These are phyloP conservation scores for Zaprionus ghesquierei DNA, from an alignment of 1,140 invertebrate genomes.

Conservation along the genomic window DNA sequence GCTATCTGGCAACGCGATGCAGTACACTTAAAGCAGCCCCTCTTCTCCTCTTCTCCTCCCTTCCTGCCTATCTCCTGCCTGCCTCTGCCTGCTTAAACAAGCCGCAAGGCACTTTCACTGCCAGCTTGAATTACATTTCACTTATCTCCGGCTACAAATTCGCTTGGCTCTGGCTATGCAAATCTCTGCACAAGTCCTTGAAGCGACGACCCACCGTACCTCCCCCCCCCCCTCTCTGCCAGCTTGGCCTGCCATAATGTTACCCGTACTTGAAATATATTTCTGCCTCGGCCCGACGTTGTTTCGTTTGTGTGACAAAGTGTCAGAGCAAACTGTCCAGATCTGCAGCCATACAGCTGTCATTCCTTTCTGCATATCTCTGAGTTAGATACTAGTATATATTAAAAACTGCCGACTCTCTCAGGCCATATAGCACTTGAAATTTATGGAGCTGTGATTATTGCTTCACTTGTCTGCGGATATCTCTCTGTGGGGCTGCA, in stretches of 20 bases:
- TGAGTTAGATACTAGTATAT: slow-evolving; percentile 76
- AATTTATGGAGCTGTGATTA: slow-evolving; percentile 75
- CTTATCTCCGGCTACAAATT: slow-evolving; percentile 46
- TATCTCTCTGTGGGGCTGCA: slow-evolving; percentile 38
- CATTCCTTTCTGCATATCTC: slow-evolving; percentile 64
- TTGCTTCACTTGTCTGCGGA: slow-evolving; percentile 76
- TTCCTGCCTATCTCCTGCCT: background rate
- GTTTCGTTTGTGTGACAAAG: slow-evolving; percentile 70
- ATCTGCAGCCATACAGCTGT: slow-evolving; percentile 51
- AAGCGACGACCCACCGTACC: slow-evolving; percentile 19
- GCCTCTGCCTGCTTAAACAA: background rate
- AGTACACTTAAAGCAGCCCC: slow-evolving; percentile 69
- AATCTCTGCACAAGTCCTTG: slow-evolving; percentile 67
- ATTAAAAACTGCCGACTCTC: slow-evolving; percentile 53
- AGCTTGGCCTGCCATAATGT: slow-evolving; percentile 43
- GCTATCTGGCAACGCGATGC: slow-evolving; percentile 73
- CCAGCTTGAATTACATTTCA: slow-evolving; percentile 47
- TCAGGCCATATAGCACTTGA: slow-evolving; percentile 38
- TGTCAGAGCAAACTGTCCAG: slow-evolving; percentile 52
- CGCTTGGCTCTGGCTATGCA: slow-evolving; percentile 38
- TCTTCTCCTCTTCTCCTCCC: background rate
- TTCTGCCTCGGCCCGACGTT: slow-evolving; percentile 62
- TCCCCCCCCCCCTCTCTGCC: background rate
- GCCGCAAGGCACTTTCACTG: slow-evolving; percentile 56
- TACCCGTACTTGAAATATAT: slow-evolving; percentile 70